Evolutionary conservation across 2,113 vertebrate species (phyloP), one percentile per base, ranked within the genome.

Genomic region (Dromas ardeola): DNA sequence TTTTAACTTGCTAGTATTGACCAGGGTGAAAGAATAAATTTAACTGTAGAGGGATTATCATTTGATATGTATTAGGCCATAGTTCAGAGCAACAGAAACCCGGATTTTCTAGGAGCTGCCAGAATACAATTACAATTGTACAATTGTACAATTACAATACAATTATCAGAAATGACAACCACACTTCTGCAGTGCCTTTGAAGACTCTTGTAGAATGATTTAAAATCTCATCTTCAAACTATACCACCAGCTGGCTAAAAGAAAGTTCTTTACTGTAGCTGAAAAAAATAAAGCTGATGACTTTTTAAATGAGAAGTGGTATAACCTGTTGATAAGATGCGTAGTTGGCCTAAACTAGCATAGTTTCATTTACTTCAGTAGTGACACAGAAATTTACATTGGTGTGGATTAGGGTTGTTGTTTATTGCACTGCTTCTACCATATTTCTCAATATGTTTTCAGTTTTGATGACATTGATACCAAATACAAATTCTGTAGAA

Each of bases 371-470:
- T 67, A 59, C 38, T 88, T 86, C 61, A 65, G 36, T 30, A 59
- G 26, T 1, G 0, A 32, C 29, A 69, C 1, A 5, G 6, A 81
- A 45, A n/a, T 65, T 52, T 61, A 61, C 15, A 0, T 47, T 34
- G 63, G 8, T 81, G 40, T 80, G 67, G 56, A 56, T 80, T 52
- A 55, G n/a, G 15, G 29, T n/a, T 62, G n/a, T 45, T 91, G 6
- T 32, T 79, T 67, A 38, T 42, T 79, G 23, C 38, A 53, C 9
- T 74, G 22, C 56, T 90, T 85, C 43, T 71, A 38, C 52, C 3
- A 5, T 25, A 78, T 32, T 78, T 78, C 23, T 93, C 50, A 40
- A 77, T 4, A 5, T 47, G 49, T 58, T 50, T 94, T 66, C 49
- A 43, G 7, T 43, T 86, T 81, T 83, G 26, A 21, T 84, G 29